Evolutionary conservation across 2,797 vertebrate genomes (phyloP), one percentile per base, ranked within the genome.

Genomic region (Semotilus atromaculatus): DNA sequence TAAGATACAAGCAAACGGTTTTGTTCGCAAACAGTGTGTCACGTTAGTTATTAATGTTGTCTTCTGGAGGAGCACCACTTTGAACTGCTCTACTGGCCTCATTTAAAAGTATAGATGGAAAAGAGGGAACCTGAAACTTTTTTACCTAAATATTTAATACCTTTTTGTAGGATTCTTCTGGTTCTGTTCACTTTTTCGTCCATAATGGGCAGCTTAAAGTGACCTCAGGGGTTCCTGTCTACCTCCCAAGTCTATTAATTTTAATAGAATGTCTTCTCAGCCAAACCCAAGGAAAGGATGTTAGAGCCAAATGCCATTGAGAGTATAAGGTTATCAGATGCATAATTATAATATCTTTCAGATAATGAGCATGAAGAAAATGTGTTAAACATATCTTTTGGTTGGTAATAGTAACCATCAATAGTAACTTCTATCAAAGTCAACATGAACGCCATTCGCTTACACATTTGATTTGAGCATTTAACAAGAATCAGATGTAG

Each of bases 261-360:
- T 94, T 93, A 93, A 94, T 92, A 89, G 92, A 66, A 89, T 89
- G 90, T 83, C 90, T 93, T 91, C 91, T 84, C 90, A 89, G 85
- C 88, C 81, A 85, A 83, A 89, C 87, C 85, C 86, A 73, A 84
- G 83, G 87, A 88, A 82, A 89, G 85, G 51, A 84, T 18, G 66
- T 81, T 70, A 70, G 68, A 84, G 84, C 85, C 48, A 71, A 73
- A 84, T 73, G 53, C 13, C 75, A 60, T 83, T 80, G 88, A 88
- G 36, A 83, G 85, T 85, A 88, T 85, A 88, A 88, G 89, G 81
- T 87, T 85, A 71, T 87, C 66, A 81, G 84, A 84, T 88, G 77
- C 74, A 81, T 91, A 83, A 90, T 91, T 88, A 88, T 88, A 88
- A 91, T 84, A 88, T 71, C 90, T 90, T 93, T 92, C 53, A 36